Evolutionary conservation across 2,113 vertebrate species (phyloP).

Genomic region (Poeciliopsis occidentalis): DNA sequence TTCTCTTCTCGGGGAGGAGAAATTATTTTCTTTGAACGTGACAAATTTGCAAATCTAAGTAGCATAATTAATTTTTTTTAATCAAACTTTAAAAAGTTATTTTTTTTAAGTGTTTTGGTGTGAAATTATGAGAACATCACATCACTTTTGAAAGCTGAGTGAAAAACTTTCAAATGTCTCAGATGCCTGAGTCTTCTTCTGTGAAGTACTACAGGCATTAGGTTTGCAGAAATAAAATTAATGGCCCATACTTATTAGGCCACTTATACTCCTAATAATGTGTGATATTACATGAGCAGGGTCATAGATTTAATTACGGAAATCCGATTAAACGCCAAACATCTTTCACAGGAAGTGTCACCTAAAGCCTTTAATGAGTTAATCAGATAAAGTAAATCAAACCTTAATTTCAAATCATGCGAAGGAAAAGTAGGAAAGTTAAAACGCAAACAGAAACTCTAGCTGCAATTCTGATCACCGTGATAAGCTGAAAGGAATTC

Average conservation of each 20-base stretch:
- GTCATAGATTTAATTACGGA: slow-evolving; percentile 54
- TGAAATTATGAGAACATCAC: neutral
- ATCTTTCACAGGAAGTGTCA: slow-evolving; percentile 26
- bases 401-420: neutral
- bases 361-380: slow-evolving; percentile 1
- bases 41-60: neutral
- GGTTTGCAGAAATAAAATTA: slow-evolving; percentile 35
- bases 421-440: neutral
- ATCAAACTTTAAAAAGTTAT: neutral
- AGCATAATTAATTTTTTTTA: neutral
- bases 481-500: neutral
- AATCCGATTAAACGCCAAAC: slow-evolving; percentile 49
- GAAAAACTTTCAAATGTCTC: slow-evolving; percentile 18
- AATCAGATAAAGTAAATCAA: slow-evolving; percentile 19
- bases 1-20: neutral
- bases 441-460: neutral
- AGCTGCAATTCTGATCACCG: neutral
- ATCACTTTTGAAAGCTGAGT: neutral
- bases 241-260: slow-evolving; percentile 36
- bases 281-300: slow-evolving; percentile 48
- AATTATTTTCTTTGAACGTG: neutral
- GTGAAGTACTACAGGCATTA: slow-evolving; percentile 20
- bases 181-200: slow-evolving; percentile 24
- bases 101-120: neutral
- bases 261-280: slow-evolving; percentile 45